Percentiles rank a stretch among this genome's conserved stretches.
These are phyloP conservation scores for Procambarus clarkii DNA, from an alignment of 1,140 invertebrate genomes.

Conservation along the genomic window DNA sequence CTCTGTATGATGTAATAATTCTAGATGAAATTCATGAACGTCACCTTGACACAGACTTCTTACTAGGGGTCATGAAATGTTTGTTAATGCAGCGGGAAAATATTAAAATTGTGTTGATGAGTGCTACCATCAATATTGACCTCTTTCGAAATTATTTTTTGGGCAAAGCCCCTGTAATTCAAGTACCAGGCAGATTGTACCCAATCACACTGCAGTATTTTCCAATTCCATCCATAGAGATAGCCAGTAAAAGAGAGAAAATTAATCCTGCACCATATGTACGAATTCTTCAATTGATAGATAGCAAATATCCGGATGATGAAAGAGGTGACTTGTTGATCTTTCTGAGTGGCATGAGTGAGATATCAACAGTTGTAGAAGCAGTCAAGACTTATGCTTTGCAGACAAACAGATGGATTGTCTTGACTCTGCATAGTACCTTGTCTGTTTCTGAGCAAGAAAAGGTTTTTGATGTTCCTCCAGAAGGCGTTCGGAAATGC, in stretches of 20 bases:
- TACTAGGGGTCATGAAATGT: constrained; percentile 94
- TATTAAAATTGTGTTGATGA: constrained; percentile 97
- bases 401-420: constrained; percentile 90
- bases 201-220: constrained; percentile 93
- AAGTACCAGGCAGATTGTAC: constrained; percentile 95
- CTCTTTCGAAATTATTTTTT: constrained; percentile 94
- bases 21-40: constrained; percentile 97
- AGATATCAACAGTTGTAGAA: constrained; percentile 93
- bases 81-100: constrained; percentile 86
- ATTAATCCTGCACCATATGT: constrained; percentile 95
- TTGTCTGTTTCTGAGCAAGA: constrained; percentile 96
- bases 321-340: constrained; percentile 97
- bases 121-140: constrained; percentile 97
- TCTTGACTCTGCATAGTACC: constrained; percentile 95
- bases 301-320: constrained; percentile 79
- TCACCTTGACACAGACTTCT: constrained; percentile 95
- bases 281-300: constrained; percentile 86
- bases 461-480: constrained; percentile 98
- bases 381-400: constrained; percentile 90
- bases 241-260: constrained; percentile 82
- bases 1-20: constrained; percentile 90
- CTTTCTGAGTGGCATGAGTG: constrained; percentile 96
- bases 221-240: constrained; percentile 86
- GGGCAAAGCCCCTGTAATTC: constrained; percentile 81
- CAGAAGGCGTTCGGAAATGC: constrained; percentile 95